A percentile compares a stretch with the other conserved stretches of the same genome.
Conservation (phyloP, 2,888 invertebrate genomes). For the Parnassius mnemosyne region DNA sequence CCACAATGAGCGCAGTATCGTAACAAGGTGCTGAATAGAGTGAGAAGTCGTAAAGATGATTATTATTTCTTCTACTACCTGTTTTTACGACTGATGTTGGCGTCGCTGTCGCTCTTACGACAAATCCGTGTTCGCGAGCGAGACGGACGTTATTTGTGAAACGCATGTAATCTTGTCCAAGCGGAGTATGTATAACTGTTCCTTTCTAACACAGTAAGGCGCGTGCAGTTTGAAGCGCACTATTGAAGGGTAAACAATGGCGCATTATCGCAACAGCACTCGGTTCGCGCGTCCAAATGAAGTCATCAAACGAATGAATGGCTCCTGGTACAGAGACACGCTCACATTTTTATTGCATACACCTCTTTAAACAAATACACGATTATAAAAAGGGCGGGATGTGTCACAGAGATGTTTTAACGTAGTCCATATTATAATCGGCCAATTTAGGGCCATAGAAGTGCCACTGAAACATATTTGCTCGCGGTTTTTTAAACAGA, state of each 20-base stretch:
- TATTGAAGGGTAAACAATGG: constrained; percentile 81
- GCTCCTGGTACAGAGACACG: constrained; percentile 65
- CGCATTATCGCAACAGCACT: constrained; percentile 77
- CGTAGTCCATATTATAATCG: constrained; percentile 25
- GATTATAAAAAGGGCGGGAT: constrained; percentile 55
- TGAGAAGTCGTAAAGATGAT: constrained; percentile 82
- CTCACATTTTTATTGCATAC: constrained; percentile 75
- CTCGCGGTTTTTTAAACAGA: constrained; percentile 8
- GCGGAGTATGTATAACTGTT: constrained; percentile 53
- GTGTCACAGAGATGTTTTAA: constrained; percentile 42
- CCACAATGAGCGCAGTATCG: constrained; percentile 80
- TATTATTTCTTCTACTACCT: constrained; percentile 82
- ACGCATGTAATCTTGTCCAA: constrained; percentile 51
- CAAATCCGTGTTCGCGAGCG: constrained; percentile 47
- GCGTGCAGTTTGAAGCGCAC: constrained; percentile 76
- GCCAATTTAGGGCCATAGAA: constrained; percentile 34
- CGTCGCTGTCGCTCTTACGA: constrained; percentile 55
- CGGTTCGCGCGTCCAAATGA: constrained; percentile 76
- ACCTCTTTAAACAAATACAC: constrained; percentile 74
- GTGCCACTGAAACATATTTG: constrained; percentile 38
- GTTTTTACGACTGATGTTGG: constrained; percentile 74
- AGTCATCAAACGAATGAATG: constrained; percentile 80
- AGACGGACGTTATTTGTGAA: constrained; percentile 56
- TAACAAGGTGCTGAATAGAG: constrained; percentile 82
- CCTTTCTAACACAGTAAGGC: constrained; percentile 66